Percentiles rank a stretch among this genome's conserved stretches.
Evolutionary conservation across 1,140 invertebrate species (phyloP).

Genomic region (Papilio glaucus): DNA sequence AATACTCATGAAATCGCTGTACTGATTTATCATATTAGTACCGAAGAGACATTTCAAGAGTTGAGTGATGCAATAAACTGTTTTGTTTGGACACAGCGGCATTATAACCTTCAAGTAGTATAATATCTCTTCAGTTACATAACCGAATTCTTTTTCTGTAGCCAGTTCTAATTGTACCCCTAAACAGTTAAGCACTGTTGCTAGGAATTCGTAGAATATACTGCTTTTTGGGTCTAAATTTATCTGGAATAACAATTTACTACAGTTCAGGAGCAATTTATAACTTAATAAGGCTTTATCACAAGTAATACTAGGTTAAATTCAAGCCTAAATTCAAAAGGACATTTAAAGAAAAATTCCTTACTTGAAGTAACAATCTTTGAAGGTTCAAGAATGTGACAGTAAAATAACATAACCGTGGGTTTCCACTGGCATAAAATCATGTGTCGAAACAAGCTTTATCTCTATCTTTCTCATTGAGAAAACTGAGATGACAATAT

Average conservation of each 20-base stretch:
- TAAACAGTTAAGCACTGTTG: constrained; percentile 86
- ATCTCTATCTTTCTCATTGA: no score
- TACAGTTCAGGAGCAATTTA: no score
- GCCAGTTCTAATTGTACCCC: constrained; percentile 91
- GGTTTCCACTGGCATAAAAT: no score
- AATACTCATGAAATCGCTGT: constrained; percentile 80
- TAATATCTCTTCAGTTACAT: constrained; percentile 92
- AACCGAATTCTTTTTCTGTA: constrained; percentile 88
- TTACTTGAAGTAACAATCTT: no score
- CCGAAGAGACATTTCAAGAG: constrained; percentile 93
- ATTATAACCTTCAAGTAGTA: constrained; percentile 90
- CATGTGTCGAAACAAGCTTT: no score
- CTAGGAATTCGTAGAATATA: constrained; percentile 89
- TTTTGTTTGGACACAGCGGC: constrained; percentile 87
- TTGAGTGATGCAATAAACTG: constrained; percentile 92
- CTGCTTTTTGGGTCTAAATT: constrained; percentile 88
- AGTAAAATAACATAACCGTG: constrained; percentile 15
- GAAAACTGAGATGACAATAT: no score
- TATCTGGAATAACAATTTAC: constrained; percentile 86
- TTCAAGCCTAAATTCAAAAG: constrained; percentile 16
- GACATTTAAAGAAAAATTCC: no score
- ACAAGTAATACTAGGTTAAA: no score
- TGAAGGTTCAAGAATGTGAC: no score
- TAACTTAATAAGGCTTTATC: no score
- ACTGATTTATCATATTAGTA: constrained; percentile 89